Conservation (phyloP, 2,888 invertebrate genomes). For the Coenonympha arcania region DNA sequence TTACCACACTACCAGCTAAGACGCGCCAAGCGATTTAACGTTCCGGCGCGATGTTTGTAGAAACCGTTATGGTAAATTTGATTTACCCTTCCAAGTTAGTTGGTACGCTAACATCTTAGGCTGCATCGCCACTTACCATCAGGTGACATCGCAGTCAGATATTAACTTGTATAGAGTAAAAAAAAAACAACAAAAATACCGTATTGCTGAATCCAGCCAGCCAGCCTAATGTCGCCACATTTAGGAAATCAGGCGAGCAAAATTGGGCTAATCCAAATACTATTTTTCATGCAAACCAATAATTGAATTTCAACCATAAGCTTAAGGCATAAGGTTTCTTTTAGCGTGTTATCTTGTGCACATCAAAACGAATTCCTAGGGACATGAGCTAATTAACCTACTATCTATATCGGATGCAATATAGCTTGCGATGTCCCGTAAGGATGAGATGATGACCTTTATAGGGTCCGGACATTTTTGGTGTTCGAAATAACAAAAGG, state of each 20-base stretch:
- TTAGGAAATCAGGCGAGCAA: constrained; percentile 26
- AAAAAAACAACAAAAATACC: not conserved
- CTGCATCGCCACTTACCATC: no score
- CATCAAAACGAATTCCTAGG: constrained; percentile 32
- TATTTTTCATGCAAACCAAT: not conserved
- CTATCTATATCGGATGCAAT: constrained; percentile 32
- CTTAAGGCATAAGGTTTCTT: constrained; percentile 12
- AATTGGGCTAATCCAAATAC: constrained; percentile 32
- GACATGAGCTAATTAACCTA: constrained; percentile 41
- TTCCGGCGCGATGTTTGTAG: no score
- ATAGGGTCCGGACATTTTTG: constrained; percentile 25
- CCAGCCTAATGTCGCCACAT: constrained; percentile 18
- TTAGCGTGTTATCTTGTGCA: constrained; percentile 16
- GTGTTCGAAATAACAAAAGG: constrained; percentile 2
- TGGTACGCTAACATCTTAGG: no score
- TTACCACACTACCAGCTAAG: no score
- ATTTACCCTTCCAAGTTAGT: no score
- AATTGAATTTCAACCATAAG: constrained; percentile 20
- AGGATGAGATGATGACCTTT: constrained; percentile 30
- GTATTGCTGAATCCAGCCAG: not conserved
- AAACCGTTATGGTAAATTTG: no score
- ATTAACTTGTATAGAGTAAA: no score
- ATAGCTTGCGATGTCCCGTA: constrained; percentile 32
- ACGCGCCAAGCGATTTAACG: no score
- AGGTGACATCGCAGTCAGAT: no score